Base-by-base conservation (phyloP, 2,113 vertebrate species). In the Osmerus mordax region DNA sequence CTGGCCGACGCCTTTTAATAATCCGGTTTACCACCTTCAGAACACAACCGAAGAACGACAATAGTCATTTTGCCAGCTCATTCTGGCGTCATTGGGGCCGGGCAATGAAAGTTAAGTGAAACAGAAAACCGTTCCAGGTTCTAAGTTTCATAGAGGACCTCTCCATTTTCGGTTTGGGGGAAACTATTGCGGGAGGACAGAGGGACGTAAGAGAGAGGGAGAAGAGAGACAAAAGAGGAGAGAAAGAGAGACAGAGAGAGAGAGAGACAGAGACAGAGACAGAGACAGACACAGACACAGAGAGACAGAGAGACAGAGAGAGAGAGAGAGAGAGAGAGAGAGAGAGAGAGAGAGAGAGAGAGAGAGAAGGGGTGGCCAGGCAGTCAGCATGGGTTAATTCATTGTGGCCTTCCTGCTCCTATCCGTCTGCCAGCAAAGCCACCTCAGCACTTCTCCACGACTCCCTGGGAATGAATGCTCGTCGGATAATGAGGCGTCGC, bases 391-490 rank as follows among this genome's bases (percentile, higher is more conserved):
- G 78, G 86, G 80, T 88, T 87, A 81, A 89, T 85, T 82, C 85
- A 89, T 79, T 70, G 74, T 76, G 61, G 79, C 82, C 82, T 76
- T 53, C 60, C 71, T 67, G 62, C 71, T 28, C 72, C 73, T 59
- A 70, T 60, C 64, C 72, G 87, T 83, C 86, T 73, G 88, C 77
- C 82, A 83, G 90, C 84, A 58, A 72, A 74, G 89, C 89, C 3
- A 4, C 83, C 78, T 92, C 90, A 93, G 92, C 95, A 90, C 67
- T 89, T 92, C 90, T 81, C 83, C 68, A 71, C 52, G 75, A 80
- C 76, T 78, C 86, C 74, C 88, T 88, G 89, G 87, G 90, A 93
- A 89, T 84, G 73, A 82, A 87, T 83, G 71, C 87, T 83, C 2
- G 55, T 77, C 80, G 67, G 79, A 89, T 89, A 90, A 78, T 87